phyloP scores from a whole-genome alignment of 92 coral and sea anemone genomes.

The Muricea muricata region DNA sequence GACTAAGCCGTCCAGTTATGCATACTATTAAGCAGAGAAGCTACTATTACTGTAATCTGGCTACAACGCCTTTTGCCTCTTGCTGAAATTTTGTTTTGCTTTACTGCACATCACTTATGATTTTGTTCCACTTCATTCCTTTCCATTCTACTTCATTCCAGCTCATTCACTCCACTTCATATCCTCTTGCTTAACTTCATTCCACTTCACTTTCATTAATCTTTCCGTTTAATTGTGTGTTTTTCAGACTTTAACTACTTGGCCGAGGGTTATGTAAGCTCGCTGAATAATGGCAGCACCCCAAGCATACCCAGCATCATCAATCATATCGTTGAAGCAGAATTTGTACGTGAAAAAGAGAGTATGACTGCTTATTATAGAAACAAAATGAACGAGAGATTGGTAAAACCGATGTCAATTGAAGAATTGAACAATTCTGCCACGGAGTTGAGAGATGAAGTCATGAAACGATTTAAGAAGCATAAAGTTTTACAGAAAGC shows the following conservation, averaged over 20 bases:
- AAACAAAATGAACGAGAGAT: constrained; percentile 12
- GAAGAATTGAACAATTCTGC: constrained; percentile 3
- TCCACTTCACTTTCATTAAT: too few relatives aligned
- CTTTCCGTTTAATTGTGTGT: too few relatives aligned
- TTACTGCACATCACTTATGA: too few relatives aligned
- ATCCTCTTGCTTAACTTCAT: too few relatives aligned
- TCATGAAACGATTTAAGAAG: constrained; percentile 17
- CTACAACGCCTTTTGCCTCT: too few relatives aligned
- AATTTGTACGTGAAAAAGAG: constrained; percentile 37
- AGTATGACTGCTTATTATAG: background rate
- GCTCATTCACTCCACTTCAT: too few relatives aligned
- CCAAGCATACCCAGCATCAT: constrained; percentile 43
- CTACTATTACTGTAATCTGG: too few relatives aligned
- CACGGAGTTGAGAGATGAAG: constrained; percentile 8
- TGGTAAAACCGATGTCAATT: constrained; percentile 14
- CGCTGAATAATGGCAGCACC: constrained; percentile 36
- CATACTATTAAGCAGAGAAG: too few relatives aligned
- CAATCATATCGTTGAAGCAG: constrained; percentile 40
- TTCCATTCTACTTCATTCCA: too few relatives aligned
- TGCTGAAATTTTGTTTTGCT: too few relatives aligned
- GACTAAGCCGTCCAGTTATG: too few relatives aligned
- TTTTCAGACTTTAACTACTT: constrained; percentile 25
- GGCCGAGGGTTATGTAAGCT: constrained; percentile 30
- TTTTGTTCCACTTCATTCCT: too few relatives aligned
- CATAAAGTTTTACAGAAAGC: constrained; percentile 44